Evolutionary conservation across 2,888 invertebrate species (phyloP).

Genomic region (Lamellibrachia columna): DNA sequence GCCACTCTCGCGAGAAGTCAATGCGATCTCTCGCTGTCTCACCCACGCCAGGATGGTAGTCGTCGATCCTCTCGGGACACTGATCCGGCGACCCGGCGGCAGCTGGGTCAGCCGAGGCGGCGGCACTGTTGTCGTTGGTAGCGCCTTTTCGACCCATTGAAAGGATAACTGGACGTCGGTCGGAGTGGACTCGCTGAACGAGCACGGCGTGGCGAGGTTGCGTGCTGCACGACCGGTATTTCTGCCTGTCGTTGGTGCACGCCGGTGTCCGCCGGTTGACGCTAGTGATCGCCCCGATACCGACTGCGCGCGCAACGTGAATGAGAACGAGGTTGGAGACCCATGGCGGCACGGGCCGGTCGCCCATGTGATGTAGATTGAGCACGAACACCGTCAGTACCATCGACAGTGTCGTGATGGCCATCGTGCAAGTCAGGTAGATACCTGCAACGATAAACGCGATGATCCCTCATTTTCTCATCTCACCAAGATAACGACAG

Average conservation of each 20-base stretch:
- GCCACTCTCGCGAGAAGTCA: constrained; percentile 43
- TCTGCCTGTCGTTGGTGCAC: background rate
- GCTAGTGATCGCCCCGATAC: constrained; percentile 7
- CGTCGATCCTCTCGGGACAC: background rate
- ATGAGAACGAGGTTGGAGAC: constrained; percentile 41
- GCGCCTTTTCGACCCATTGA: background rate
- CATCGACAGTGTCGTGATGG: constrained; percentile 47
- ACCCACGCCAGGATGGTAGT: background rate
- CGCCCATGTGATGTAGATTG: constrained; percentile 45
- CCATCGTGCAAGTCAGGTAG: constrained; percentile 48
- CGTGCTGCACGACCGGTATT: background rate
- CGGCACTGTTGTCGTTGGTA: background rate
- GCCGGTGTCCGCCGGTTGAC: background rate
- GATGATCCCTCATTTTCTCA: background rate
- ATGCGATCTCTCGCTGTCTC: background rate
- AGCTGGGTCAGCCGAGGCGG: background rate
- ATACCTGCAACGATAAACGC: constrained; percentile 38
- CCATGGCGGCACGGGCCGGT: constrained; percentile 46
- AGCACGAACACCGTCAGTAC: constrained; percentile 47
- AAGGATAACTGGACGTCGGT: background rate
- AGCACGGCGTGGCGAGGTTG: background rate
- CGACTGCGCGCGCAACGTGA: constrained; percentile 43
- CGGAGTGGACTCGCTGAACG: background rate
- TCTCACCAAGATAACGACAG: background rate
- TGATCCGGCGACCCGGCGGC: background rate